These are phyloP conservation scores for Sphenopsis melanotis DNA, from an alignment of 2,797 vertebrate genomes.

Conservation along the genomic window DNA sequence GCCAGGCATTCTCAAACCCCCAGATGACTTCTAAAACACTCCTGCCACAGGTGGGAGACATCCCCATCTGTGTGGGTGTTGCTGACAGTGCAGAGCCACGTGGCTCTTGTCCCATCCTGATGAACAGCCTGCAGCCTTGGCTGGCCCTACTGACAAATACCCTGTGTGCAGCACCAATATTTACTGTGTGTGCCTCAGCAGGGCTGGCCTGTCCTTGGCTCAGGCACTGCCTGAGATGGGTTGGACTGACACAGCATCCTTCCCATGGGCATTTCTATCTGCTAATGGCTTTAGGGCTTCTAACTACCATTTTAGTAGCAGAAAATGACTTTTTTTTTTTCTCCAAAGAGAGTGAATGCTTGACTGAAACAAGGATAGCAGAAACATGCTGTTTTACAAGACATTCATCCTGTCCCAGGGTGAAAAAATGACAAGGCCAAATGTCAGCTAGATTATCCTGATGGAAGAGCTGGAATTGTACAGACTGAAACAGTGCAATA, in stretches of 20 bases:
- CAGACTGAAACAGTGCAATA: background rate
- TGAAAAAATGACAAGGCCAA: background rate
- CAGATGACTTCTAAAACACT: background rate
- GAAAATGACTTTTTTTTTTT: background rate
- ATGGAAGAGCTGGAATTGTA: background rate
- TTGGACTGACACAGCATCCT: background rate
- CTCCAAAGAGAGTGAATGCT: background rate
- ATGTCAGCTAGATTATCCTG: background rate
- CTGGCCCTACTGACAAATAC: background rate
- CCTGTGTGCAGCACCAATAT: background rate
- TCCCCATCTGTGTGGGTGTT: background rate
- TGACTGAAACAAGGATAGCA: background rate
- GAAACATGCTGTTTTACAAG: slow-evolving; percentile 6
- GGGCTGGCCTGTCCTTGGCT: background rate
- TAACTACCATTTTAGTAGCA: background rate
- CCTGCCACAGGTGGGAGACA: background rate
- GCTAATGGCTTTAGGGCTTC: background rate
- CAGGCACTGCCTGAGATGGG: fast-evolving
- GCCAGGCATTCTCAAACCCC: background rate
- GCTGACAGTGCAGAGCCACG: background rate
- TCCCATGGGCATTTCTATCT: background rate
- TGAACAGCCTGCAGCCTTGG: background rate
- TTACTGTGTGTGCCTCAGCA: background rate
- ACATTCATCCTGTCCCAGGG: background rate
- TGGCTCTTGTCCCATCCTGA: background rate